Evolutionary conservation across 30 jellyfish, hydroid and myxozoan genomes (phyloP).

Genomic region (Morbakka virulenta): DNA sequence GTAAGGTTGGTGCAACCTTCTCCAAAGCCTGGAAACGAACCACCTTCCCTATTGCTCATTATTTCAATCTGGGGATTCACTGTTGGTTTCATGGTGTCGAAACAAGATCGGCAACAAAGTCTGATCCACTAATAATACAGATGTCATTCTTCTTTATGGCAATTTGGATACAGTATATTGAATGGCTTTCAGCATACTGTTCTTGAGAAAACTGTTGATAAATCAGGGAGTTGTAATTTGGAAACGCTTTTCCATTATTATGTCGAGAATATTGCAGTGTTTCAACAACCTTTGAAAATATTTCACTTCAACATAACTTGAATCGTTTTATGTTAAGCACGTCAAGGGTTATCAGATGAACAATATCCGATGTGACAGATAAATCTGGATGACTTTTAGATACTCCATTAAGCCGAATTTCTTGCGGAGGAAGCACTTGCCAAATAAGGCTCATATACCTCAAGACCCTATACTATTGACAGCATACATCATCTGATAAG

Average conservation of each 20-base stretch:
- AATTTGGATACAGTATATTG: too few relatives aligned
- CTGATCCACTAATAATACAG: conserved; percentile 59
- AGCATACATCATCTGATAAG: conserved; percentile 27
- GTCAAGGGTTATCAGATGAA: conserved; percentile 21
- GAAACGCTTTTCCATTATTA: too few relatives aligned
- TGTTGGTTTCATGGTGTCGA: too few relatives aligned
- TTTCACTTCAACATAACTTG: neutral
- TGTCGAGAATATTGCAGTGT: too few relatives aligned
- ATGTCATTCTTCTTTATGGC: conserved; percentile 56
- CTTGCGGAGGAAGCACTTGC: conserved; percentile 34
- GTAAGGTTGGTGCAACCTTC: too few relatives aligned
- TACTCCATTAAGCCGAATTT: conserved; percentile 3
- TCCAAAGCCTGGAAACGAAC: too few relatives aligned
- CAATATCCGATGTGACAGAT: conserved; percentile 53
- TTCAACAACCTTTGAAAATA: conserved; percentile 13
- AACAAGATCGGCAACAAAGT: conserved; percentile 32
- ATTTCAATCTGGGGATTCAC: too few relatives aligned
- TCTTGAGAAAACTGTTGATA: too few relatives aligned
- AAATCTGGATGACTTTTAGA: neutral
- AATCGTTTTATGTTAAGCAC: conserved; percentile 10
- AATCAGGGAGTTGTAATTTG: too few relatives aligned
- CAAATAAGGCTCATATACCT: conserved; percentile 42
- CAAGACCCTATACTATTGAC: conserved; percentile 45
- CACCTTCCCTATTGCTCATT: too few relatives aligned
- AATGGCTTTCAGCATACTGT: too few relatives aligned